Conservation (phyloP, 2,797 vertebrate genomes). For the Apogon talboti region DNA sequence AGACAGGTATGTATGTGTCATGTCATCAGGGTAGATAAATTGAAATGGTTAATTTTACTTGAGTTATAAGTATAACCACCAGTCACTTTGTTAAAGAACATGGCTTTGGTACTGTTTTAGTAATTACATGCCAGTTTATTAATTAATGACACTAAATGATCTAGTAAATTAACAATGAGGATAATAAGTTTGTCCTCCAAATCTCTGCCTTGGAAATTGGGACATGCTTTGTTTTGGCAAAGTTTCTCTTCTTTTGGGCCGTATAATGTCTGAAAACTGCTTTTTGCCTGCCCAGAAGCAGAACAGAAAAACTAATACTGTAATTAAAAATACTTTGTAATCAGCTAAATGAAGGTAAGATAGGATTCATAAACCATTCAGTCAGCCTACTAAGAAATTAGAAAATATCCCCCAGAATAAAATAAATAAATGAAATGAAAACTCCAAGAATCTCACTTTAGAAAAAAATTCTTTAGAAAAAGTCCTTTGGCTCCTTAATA, state of each 20-base stretch:
- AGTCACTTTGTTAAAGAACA: slow-evolving; percentile 30
- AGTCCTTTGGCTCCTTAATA: no score
- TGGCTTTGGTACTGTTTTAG: slow-evolving; percentile 15
- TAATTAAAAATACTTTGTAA: neutral
- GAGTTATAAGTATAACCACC: slow-evolving; percentile 24
- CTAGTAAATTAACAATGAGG: slow-evolving; percentile 21
- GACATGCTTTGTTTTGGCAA: neutral
- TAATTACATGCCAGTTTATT: slow-evolving; percentile 32
- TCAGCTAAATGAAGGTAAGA: no score
- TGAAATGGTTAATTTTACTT: slow-evolving; percentile 50
- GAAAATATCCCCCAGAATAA: no score
- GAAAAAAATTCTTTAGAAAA: no score
- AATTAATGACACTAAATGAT: slow-evolving; percentile 46
- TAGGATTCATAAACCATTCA: no score
- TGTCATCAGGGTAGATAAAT: slow-evolving; percentile 33
- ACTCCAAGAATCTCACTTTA: no score
- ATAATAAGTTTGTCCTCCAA: slow-evolving; percentile 43
- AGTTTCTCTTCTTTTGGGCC: neutral
- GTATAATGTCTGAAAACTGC: neutral
- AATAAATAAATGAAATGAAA: no score
- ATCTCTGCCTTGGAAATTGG: slow-evolving; percentile 8
- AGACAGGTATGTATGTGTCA: slow-evolving; percentile 40
- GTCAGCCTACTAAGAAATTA: no score
- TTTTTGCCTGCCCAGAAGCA: neutral
- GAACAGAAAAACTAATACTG: neutral